A percentile compares a stretch with the other conserved stretches of the same genome.
phyloP scores from a whole-genome alignment of 2,113 vertebrate genomes.

The cat (Felis catus) region DNA sequence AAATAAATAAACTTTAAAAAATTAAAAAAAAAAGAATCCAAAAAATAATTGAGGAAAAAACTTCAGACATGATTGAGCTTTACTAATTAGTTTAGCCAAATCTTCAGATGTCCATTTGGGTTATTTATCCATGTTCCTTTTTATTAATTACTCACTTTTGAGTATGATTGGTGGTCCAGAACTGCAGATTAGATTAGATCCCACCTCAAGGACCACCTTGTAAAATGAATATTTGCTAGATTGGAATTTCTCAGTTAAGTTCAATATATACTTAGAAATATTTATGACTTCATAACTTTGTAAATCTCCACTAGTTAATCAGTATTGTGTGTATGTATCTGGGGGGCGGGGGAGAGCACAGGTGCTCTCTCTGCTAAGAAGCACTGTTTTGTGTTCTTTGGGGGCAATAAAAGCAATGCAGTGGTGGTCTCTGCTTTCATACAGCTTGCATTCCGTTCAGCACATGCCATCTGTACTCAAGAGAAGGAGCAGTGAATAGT shows the following conservation, averaged over 20 bases:
- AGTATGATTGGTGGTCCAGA: neutral
- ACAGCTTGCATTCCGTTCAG: neutral
- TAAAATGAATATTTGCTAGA: neutral
- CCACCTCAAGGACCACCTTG: neutral
- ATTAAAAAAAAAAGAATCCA: neutral
- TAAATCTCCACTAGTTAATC: neutral
- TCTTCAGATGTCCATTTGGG: neutral
- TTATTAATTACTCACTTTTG: neutral
- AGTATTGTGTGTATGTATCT: neutral
- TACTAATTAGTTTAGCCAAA: neutral
- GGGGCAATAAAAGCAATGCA: neutral
- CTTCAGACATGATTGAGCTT: too few species aligned
- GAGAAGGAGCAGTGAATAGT: neutral
- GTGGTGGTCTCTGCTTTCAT: neutral
- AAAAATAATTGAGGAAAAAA: neutral
- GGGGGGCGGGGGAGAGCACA: too few species aligned
- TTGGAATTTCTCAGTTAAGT: neutral
- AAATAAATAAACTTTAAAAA: neutral
- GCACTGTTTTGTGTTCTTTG: neutral
- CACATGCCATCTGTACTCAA: neutral
- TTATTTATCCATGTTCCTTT: neutral
- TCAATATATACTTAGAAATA: neutral
- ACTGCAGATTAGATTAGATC: neutral
- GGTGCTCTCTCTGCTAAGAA: neutral
- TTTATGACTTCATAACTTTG: neutral